phyloP scores from a whole-genome alignment of 2,888 invertebrate genomes.

The Andrena fulva region DNA sequence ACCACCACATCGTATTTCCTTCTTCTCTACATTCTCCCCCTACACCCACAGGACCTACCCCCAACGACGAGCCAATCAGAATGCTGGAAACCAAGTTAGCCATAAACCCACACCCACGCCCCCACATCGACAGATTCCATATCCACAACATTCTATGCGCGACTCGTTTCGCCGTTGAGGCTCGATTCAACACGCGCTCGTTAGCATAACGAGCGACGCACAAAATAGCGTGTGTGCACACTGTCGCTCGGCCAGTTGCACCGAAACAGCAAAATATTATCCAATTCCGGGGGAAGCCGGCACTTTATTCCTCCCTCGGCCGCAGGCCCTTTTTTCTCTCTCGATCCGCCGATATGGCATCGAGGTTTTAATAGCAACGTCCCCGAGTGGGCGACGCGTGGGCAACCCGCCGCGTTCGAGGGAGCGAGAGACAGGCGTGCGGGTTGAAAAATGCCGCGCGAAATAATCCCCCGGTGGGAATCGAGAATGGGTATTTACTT shows the following conservation, averaged over 20 bases:
- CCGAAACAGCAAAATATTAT: slow-evolving; percentile 35
- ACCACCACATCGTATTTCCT: no score
- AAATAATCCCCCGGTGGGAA: slow-evolving; percentile 66
- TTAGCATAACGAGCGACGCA: slow-evolving; percentile 37
- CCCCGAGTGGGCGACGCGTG: slow-evolving; percentile 9
- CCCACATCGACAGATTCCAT: not conserved
- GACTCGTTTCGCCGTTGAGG: slow-evolving; percentile 18
- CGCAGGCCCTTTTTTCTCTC: not conserved
- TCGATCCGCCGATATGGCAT: not conserved
- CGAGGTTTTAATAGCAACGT: slow-evolving; percentile 10
- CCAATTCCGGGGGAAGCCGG: not conserved
- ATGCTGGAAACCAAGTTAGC: not conserved
- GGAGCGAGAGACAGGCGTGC: slow-evolving; percentile 10
- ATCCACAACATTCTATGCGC: slow-evolving; percentile 3
- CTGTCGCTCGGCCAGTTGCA: slow-evolving; percentile 8
- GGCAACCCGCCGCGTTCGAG: slow-evolving; percentile 1
- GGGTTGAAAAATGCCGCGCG: slow-evolving; percentile 56
- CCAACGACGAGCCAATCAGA: not conserved
- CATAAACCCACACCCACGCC: slow-evolving; percentile 2
- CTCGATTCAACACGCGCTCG: slow-evolving; percentile 10
- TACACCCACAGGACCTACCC: no score
- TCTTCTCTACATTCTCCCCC: no score
- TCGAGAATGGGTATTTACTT: slow-evolving; percentile 73
- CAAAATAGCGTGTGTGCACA: not conserved
- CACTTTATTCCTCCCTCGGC: slow-evolving; percentile 1